A percentile compares a stretch with the other conserved stretches of the same genome.
These are phyloP conservation scores for Corticium candelabrum DNA, from an alignment of 37 sponge, comb jelly and placozoan genomes.

Conservation along the genomic window DNA sequence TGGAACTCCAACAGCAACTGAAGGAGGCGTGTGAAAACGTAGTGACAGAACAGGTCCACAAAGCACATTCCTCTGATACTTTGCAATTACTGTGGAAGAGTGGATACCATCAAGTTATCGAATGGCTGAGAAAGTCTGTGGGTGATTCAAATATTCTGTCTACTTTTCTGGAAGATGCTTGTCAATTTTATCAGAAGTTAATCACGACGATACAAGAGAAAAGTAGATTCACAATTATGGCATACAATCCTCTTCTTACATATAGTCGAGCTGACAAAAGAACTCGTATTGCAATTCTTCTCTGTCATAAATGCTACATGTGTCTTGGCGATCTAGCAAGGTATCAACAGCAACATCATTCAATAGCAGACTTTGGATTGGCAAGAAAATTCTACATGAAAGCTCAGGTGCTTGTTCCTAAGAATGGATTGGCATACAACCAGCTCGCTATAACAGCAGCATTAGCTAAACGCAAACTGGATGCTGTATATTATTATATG, in stretches of 20 bases:
- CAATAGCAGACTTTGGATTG: slow-evolving; percentile 39
- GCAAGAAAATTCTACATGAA: slow-evolving; percentile 59
- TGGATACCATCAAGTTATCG: slow-evolving; percentile 13
- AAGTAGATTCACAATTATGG: not conserved
- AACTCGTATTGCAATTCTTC: slow-evolving; percentile 16
- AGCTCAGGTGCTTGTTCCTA: slow-evolving; percentile 59
- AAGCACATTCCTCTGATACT: no score
- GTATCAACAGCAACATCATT: slow-evolving; percentile 37
- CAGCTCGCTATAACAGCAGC: slow-evolving; percentile 69
- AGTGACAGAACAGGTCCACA: no score
- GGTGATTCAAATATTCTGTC: not conserved
- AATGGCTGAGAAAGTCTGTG: not conserved
- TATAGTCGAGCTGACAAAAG: slow-evolving; percentile 10
- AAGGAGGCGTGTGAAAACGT: no score
- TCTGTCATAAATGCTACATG: slow-evolving; percentile 52
- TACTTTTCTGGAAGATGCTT: slow-evolving; percentile 2
- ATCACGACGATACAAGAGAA: slow-evolving; percentile 8
- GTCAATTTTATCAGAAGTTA: slow-evolving; percentile 3
- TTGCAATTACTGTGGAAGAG: no score
- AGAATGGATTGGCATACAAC: slow-evolving; percentile 69
- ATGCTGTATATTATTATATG: slow-evolving; percentile 75
- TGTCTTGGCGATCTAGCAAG: slow-evolving; percentile 62
- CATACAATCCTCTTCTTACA: not conserved
- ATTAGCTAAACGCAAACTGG: slow-evolving; percentile 40
- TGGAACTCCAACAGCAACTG: no score